Evolutionary conservation across 1,140 invertebrate species (phyloP), one percentile per base, ranked within the genome.

Genomic region (Leucophenga varia): DNA sequence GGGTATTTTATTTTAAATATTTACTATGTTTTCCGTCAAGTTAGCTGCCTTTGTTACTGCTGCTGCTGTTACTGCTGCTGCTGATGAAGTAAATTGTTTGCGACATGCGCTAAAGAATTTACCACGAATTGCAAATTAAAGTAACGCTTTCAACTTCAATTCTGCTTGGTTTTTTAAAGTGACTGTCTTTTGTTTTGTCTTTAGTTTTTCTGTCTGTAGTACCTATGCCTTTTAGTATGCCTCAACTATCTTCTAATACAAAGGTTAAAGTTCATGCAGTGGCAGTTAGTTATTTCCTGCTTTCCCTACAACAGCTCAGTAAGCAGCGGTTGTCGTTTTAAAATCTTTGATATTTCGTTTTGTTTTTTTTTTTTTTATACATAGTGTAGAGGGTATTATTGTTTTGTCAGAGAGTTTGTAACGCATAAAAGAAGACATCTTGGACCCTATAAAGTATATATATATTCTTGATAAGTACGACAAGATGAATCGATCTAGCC

Each of bases 51-150:
- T 25, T 37, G 12, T 47, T 21, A 20, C 2, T 28, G 40, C 22
- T 18, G 18, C 5, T 12, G 40, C 3, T n/a, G 31, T n/a, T 14
- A 40, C 13, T 38, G 39, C 35, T 34, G 34, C 12, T 18, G 34
- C 51, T 52, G n/a, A n/a, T n/a, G n/a, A n/a, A n/a, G n/a, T n/a
- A n/a, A n/a, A n/a, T n/a, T n/a, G n/a, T n/a, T n/a, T n/a, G n/a
- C n/a, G n/a, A 46, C 45, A 53, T 51, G 47, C 28, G 46, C 43
- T 43, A 40, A 54, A 61, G 55, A 64, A 64, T 67, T 63, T 67
- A 67, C 56, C 63, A 67, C 63, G 63, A 67, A 67, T 59, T 57
- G 63, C 63, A 67, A 67, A 67, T 67, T 67, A 67, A 65, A 65
- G 63, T 59, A 59, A 50, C 57, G 36, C 25, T 32, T 42, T 44